These are phyloP conservation scores for Sparus aurata DNA, from an alignment of 2,797 vertebrate species.

Conservation along the genomic window DNA sequence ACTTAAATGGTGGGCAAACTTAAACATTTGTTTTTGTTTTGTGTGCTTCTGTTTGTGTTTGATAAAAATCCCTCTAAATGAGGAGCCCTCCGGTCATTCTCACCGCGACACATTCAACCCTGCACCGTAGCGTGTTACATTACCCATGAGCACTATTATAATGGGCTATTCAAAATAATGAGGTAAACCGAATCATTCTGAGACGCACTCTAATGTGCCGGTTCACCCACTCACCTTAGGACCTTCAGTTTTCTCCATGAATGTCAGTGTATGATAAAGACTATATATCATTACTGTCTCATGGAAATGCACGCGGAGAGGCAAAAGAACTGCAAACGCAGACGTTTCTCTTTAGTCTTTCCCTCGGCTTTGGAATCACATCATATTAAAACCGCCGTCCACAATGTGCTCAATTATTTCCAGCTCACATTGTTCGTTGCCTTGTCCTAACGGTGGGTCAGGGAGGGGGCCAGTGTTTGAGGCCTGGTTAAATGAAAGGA, in stretches of 20 bases:
- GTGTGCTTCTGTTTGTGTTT: constrained; percentile 41
- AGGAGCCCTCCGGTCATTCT: constrained; percentile 24
- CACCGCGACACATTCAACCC: constrained; percentile 36
- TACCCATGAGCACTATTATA: constrained; percentile 37
- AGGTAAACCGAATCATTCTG: constrained; percentile 51
- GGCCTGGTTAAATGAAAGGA: constrained; percentile 64
- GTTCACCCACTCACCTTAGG: constrained; percentile 55
- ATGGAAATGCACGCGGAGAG: constrained; percentile 18
- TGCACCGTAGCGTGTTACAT: constrained; percentile 22
- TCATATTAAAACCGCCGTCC: constrained; percentile 48
- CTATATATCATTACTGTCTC: constrained; percentile 30
- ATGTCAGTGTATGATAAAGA: constrained; percentile 47
- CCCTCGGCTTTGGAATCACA: constrained; percentile 34
- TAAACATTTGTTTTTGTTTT: constrained; percentile 30
- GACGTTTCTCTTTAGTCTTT: constrained; percentile 26
- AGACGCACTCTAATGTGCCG: constrained; percentile 40
- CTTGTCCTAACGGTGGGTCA: constrained; percentile 51
- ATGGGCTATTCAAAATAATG: constrained; percentile 65
- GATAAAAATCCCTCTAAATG: constrained; percentile 47
- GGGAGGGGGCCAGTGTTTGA: constrained; percentile 51
- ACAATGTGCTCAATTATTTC: constrained; percentile 59
- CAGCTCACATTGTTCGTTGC: constrained; percentile 47
- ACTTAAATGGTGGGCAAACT: constrained; percentile 6
- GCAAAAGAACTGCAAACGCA: constrained; percentile 28
- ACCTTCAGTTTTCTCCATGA: constrained; percentile 19